Percentiles rank a stretch among this genome's conserved stretches.
These are phyloP conservation scores for Isichthys henryi DNA, from an alignment of 2,113 vertebrate genomes.

Conservation along the genomic window DNA sequence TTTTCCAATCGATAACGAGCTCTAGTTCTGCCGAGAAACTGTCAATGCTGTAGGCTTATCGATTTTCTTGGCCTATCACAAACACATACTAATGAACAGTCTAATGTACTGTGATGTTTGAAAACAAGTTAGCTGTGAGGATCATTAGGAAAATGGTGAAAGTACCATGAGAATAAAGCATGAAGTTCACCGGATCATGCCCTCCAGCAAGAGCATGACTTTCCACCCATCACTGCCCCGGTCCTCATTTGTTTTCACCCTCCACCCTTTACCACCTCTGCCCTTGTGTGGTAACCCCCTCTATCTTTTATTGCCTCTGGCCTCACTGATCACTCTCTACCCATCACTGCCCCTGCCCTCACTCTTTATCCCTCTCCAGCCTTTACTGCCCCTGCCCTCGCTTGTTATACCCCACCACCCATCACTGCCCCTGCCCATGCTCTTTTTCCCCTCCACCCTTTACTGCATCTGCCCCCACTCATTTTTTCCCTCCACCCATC, in stretches of 20 bases:
- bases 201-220: background rate
- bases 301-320: too few species aligned
- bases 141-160: background rate
- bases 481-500: background rate
- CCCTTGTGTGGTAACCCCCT: too few species aligned
- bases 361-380: background rate
- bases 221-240: constrained; percentile 3
- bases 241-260: too few species aligned
- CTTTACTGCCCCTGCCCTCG: too few species aligned
- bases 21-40: constrained; percentile 42
- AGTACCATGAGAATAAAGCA: background rate
- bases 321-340: too few species aligned
- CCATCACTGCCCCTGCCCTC: too few species aligned
- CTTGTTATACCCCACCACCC: too few species aligned
- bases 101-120: constrained; percentile 37
- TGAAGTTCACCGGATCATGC: background rate
- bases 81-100: constrained; percentile 55
- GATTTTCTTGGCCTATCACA: constrained; percentile 43
- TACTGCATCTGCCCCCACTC: background rate
- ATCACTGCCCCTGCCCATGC: background rate
- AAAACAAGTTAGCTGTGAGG: constrained; percentile 34
- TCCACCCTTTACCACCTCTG: too few species aligned
- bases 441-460: background rate
- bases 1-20: constrained; percentile 50
- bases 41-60: constrained; percentile 49